Base-by-base conservation (phyloP, 1,140 invertebrate genomes). In the Zophobas atratus region DNA sequence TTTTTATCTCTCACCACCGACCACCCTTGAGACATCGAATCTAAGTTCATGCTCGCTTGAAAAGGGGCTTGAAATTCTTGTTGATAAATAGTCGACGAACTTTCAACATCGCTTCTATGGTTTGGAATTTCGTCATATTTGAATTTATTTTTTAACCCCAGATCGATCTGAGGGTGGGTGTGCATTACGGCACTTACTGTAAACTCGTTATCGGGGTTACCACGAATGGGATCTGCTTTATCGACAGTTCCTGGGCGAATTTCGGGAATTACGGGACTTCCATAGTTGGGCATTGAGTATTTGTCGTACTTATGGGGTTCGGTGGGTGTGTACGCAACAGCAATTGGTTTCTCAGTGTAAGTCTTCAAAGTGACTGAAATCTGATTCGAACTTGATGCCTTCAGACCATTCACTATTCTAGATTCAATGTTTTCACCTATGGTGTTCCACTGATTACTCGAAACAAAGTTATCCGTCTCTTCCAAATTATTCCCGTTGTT, bases 41-140 rank as follows among this genome's bases (percentile, higher is more conserved):
- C 89, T 0, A 91, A 87, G 60, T 90, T 92, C 0, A 91, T 85
- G 81, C 92, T 93, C 0, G 92, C 91, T 5, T 92, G 89, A 76
- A 93, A 93, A 0, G 92, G 92, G 0, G 92, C 92, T 88, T 93
- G 90, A 75, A 93, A 93, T 80, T 91, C 90, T 76, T 77, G 63
- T 43, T 80, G 78, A 3, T 72, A 74, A 53, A 63, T 55, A 36
- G n/a, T 53, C 3, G 43, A 33, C 2, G 57, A 1, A 35, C 34
- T 46, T 34, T 79, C 78, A 3, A 71, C 43, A 70, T 81, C 77
- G 5, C 63, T 77, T 70, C 78, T 79, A 48, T 83, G 78, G 74
- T 82, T 82, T 34, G 1, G 46, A 32, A 1, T 57, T 8, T 67
- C 71, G 0, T 67, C 71, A 8, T 56, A 56, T 67, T 79, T 77